Evolutionary conservation across 2,113 vertebrate species (phyloP).

Genomic region (Nothocercus julius): DNA sequence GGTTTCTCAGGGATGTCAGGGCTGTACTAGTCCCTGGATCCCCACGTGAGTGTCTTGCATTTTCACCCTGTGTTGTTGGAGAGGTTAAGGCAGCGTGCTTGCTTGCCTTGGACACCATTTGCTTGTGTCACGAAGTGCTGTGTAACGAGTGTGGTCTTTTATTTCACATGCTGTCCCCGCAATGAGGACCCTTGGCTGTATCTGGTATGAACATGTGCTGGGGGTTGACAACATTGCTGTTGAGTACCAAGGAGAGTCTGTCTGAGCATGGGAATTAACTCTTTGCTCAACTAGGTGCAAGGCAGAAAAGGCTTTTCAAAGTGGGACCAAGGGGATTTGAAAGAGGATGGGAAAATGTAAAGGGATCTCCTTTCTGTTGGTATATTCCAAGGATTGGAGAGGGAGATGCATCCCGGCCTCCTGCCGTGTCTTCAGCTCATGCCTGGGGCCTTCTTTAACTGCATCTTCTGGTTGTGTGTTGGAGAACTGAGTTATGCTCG

Average conservation of each 20-base stretch:
- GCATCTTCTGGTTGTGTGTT: fast-evolving
- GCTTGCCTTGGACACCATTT: not conserved
- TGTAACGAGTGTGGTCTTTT: not conserved
- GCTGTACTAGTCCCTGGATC: fast-evolving
- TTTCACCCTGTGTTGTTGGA: not conserved
- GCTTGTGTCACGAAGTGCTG: not conserved
- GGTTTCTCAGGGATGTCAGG: not conserved
- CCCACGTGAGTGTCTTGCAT: not conserved
- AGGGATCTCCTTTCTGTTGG: not conserved
- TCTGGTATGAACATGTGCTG: not conserved
- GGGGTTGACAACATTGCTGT: not conserved
- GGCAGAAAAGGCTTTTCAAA: not conserved
- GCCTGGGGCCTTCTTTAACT: not conserved
- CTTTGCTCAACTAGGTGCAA: fast-evolving
- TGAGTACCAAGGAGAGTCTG: not conserved
- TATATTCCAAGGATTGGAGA: not conserved
- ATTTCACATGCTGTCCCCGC: fast-evolving
- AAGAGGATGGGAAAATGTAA: not conserved
- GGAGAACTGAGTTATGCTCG: not conserved
- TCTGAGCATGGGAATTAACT: not conserved
- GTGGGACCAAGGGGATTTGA: not conserved
- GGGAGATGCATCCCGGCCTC: fast-evolving
- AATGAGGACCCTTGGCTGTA: not conserved
- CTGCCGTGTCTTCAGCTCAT: not conserved
- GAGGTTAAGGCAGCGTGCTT: not conserved